Evolutionary conservation across 2,113 vertebrate genomes (phyloP), one percentile per base, ranked within the genome.

Genomic region (Triplophysa rosa): DNA sequence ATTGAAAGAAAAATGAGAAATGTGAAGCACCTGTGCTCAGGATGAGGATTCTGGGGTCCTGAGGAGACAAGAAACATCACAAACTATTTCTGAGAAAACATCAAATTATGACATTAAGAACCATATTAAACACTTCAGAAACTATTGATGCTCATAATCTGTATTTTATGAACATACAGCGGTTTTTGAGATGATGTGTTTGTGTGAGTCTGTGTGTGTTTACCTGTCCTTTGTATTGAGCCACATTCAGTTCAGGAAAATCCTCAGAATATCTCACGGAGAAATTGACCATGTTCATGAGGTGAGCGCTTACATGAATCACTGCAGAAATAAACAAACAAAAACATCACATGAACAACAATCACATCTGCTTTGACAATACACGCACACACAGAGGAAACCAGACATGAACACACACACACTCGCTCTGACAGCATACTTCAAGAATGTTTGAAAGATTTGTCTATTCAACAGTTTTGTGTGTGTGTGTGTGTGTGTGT

Each of bases 221-320:
- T 89, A 99, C 98, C 95, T 99, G 97, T 85, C 95, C 94, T 70
- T 86, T 94, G 89, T 96, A 94, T 80, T 91, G 94, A 0, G 96
- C 98, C 75, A 94, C 90, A 77, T 99, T 99, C 74, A 99, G 89
- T 64, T 93, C 89, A 12, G 93, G 86, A 47, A 97, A 98, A 17
- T 98, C 94, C 33, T 96, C 94, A 0, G 80, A 95, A 91, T 95
- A 98, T 82, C 94, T 91, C 64, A 87, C 87, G 33, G 97, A 98
- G 91, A 99, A 99, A 87, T 93, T 97, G 81, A 95, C 85, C 1
- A 92, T 90, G 0, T 99, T 99, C 66, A 94, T 90, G 87, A 99
- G 88, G 81, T 99, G 98, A 84, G 98, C 97, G 65, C 94, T 94
- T 83, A 99, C 97, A 13, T 99, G 98, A n/a, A 98, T 84, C 24